Percentiles rank a stretch among this genome's conserved stretches.
Evolutionary conservation across 1,140 invertebrate genomes (phyloP).

Genomic region (Neomicropteryx cornuta): DNA sequence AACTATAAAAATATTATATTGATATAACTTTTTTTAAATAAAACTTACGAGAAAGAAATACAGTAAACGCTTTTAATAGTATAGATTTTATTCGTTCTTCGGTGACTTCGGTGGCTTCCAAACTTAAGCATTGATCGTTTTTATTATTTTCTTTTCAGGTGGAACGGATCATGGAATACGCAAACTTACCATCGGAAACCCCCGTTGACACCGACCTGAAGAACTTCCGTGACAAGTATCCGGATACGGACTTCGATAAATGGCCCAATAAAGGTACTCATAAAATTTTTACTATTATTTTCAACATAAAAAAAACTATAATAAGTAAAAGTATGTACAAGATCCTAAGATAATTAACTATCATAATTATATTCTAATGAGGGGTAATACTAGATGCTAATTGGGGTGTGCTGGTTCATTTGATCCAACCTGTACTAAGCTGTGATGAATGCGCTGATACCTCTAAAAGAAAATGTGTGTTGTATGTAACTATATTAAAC

Average conservation of each 20-base stretch:
- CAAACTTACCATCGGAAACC: constrained; percentile 47
- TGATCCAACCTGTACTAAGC: neutral
- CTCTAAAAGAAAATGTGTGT: neutral
- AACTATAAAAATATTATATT: too few species aligned
- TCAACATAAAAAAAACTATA: neutral
- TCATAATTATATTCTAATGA: too few species aligned
- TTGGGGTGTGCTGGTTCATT: too few species aligned
- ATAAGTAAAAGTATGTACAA: neutral
- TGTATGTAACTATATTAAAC: too few species aligned
- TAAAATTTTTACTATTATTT: neutral
- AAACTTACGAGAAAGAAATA: too few species aligned
- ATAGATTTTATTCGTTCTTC: too few species aligned
- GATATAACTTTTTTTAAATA: too few species aligned
- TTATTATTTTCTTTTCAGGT: constrained; percentile 23
- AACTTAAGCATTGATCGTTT: neutral
- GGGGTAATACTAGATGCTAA: too few species aligned
- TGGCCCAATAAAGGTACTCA: constrained; percentile 34
- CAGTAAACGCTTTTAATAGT: too few species aligned
- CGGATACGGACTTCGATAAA: constrained; percentile 24
- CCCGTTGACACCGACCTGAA: constrained; percentile 35
- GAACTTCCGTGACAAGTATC: constrained; percentile 25
- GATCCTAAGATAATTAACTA: too few species aligned
- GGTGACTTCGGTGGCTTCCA: too few species aligned
- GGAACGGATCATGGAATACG: constrained; percentile 66
- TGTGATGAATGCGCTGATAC: neutral